phyloP scores from a whole-genome alignment of 2,888 invertebrate genomes.

The Ditylenchus weischeri region DNA sequence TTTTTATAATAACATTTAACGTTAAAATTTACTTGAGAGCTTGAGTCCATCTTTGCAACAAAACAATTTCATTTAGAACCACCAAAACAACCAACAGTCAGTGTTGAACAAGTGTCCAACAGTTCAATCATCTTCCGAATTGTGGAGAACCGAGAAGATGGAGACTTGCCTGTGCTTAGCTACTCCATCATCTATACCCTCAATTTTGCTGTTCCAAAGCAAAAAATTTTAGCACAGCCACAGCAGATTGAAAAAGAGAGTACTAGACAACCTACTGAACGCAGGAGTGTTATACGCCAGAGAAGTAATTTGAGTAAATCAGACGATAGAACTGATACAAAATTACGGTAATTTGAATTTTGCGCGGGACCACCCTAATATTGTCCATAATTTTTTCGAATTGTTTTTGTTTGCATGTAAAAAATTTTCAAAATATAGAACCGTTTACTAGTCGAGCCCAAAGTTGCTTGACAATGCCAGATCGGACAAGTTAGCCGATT shows the following conservation, averaged over 20 bases:
- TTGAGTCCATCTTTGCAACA: not conserved
- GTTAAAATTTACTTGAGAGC: slow-evolving; percentile 2
- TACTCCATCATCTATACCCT: slow-evolving; percentile 37
- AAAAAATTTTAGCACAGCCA: not conserved
- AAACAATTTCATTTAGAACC: slow-evolving; percentile 33
- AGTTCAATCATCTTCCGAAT: slow-evolving; percentile 46
- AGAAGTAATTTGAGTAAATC: slow-evolving; percentile 7
- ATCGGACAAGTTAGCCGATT: too few relatives aligned
- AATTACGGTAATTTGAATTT: too few relatives aligned
- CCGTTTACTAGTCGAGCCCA: too few relatives aligned
- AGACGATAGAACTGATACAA: too few relatives aligned
- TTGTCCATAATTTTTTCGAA: too few relatives aligned
- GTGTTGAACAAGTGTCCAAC: slow-evolving; percentile 36
- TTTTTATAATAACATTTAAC: not conserved
- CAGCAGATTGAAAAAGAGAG: not conserved
- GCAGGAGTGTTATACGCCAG: not conserved
- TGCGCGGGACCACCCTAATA: too few relatives aligned
- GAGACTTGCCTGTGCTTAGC: slow-evolving; percentile 34
- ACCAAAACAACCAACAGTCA: slow-evolving; percentile 48
- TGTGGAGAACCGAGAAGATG: slow-evolving; percentile 33
- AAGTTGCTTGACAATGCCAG: too few relatives aligned
- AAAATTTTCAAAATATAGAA: too few relatives aligned
- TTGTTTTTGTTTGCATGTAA: too few relatives aligned
- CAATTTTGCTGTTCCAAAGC: not conserved
- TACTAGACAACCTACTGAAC: not conserved